Evolutionary conservation across 2,797 vertebrate genomes (phyloP).

Genomic region (Pygocentrus nattereri): DNA sequence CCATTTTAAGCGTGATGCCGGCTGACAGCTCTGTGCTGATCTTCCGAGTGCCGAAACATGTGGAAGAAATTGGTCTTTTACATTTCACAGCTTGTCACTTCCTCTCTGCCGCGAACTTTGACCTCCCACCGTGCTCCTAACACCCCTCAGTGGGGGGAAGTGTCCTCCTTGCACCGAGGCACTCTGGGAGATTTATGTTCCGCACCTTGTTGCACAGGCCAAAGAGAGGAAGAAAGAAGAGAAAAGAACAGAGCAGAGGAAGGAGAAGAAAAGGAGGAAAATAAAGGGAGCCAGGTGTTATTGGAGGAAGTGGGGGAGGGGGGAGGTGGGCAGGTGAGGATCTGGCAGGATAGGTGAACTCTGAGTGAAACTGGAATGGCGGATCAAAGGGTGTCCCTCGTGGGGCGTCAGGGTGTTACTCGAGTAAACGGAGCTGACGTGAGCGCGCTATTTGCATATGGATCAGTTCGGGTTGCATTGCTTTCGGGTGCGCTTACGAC

Average conservation of each 20-base stretch:
- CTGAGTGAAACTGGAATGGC: constrained; percentile 68
- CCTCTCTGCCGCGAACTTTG: constrained; percentile 93
- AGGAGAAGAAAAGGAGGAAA: constrained; percentile 48
- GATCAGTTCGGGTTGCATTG: constrained; percentile 77
- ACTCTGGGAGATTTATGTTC: constrained; percentile 85
- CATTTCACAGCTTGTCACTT: constrained; percentile 99
- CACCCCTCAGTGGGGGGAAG: constrained; percentile 88
- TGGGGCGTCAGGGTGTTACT: constrained; percentile 65
- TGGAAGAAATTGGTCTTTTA: constrained; percentile 99
- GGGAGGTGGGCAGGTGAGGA: constrained; percentile 60
- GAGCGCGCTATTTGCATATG: constrained; percentile 74
- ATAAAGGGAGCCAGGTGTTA: constrained; percentile 34
- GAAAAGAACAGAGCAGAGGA: constrained; percentile 66
- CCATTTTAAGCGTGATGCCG: constrained; percentile 88
- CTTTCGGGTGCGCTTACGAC: constrained; percentile 71
- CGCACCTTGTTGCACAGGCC: constrained; percentile 64
- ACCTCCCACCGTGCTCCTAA: constrained; percentile 92
- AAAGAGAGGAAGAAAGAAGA: constrained; percentile 59
- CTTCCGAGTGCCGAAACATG: constrained; percentile 90
- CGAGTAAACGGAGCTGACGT: constrained; percentile 77
- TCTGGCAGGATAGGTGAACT: constrained; percentile 75
- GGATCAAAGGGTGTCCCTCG: constrained; percentile 84
- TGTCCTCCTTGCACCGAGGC: constrained; percentile 86
- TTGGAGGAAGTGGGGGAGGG: background rate
- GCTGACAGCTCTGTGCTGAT: constrained; percentile 90